phyloP scores from a whole-genome alignment of 2,797 vertebrate species.

The Xerus rutilus region DNA sequence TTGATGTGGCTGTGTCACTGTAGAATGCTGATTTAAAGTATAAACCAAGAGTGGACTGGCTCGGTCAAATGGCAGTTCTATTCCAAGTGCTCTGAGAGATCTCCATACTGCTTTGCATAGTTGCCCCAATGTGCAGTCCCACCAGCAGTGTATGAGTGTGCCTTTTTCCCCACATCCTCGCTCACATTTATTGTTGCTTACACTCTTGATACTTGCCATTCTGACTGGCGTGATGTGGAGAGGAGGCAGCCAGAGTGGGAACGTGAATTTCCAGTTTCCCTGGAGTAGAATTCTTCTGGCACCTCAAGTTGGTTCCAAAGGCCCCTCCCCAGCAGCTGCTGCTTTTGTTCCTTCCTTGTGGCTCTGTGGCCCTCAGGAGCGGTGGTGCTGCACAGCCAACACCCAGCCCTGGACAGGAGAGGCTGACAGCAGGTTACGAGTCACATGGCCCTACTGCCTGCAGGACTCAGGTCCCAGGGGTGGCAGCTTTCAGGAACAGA shows the following conservation, averaged over 20 bases:
- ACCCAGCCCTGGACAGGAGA: not conserved
- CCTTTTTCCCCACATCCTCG: no score
- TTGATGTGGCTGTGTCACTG: no score
- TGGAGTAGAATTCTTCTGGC: not conserved
- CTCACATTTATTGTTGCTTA: no score
- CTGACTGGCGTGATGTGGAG: not conserved
- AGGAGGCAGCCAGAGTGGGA: not conserved
- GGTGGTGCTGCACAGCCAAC: rapidly evolving
- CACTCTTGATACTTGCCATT: no score
- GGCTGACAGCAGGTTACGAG: not conserved
- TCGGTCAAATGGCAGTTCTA: no score
- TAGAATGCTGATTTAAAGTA: no score
- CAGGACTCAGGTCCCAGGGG: no score
- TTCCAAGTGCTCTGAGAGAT: no score
- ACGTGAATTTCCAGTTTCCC: not conserved
- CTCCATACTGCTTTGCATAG: no score
- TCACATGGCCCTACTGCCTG: not conserved
- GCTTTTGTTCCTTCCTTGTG: not conserved
- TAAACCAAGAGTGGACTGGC: no score
- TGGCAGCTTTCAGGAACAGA: not conserved
- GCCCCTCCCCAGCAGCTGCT: not conserved
- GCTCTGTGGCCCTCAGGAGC: not conserved
- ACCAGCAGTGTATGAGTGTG: no score
- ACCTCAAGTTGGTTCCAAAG: not conserved
- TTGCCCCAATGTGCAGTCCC: no score